phyloP scores from a whole-genome alignment of 2,797 vertebrate genomes.

The Urocyon cinereoargenteus region DNA sequence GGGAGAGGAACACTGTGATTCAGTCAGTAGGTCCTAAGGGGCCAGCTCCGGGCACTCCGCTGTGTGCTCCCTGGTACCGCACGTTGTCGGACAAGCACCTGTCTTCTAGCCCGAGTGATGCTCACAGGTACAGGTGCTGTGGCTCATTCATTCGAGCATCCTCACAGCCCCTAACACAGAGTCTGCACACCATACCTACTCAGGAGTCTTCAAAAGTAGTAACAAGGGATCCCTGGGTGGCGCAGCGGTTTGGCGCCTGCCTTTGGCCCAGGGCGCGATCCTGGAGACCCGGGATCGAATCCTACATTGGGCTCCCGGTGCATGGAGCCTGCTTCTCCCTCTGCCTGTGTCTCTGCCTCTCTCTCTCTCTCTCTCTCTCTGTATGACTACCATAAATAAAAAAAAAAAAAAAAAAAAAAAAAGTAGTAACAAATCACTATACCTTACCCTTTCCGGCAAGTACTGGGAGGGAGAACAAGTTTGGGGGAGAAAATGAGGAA shows the following conservation, averaged over 20 bases:
- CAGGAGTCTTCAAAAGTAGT: neutral
- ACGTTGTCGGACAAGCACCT: rapidly evolving
- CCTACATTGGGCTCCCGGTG: too few relatives aligned
- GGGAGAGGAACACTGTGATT: neutral
- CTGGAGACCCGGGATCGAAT: too few relatives aligned
- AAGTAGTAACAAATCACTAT: neutral
- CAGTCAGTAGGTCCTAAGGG: neutral
- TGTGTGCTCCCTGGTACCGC: rapidly evolving
- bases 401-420: too few relatives aligned
- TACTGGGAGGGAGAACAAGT: neutral
- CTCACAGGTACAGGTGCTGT: neutral
- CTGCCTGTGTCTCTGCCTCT: too few relatives aligned
- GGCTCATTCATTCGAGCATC: neutral
- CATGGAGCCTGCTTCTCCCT: too few relatives aligned
- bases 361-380: too few relatives aligned
- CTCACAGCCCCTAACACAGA: neutral
- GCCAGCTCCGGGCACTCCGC: neutral
- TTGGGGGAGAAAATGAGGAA: neutral
- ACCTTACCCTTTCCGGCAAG: neutral
- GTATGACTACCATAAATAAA: too few relatives aligned
- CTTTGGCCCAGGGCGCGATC: too few relatives aligned
- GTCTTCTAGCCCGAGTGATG: neutral
- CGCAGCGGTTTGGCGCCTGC: too few relatives aligned
- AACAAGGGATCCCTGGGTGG: too few relatives aligned
- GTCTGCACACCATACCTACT: neutral